Percentiles rank a stretch among this genome's conserved stretches.
Conservation (phyloP, 2,113 vertebrate genomes). For the Anhinga rufa region DNA sequence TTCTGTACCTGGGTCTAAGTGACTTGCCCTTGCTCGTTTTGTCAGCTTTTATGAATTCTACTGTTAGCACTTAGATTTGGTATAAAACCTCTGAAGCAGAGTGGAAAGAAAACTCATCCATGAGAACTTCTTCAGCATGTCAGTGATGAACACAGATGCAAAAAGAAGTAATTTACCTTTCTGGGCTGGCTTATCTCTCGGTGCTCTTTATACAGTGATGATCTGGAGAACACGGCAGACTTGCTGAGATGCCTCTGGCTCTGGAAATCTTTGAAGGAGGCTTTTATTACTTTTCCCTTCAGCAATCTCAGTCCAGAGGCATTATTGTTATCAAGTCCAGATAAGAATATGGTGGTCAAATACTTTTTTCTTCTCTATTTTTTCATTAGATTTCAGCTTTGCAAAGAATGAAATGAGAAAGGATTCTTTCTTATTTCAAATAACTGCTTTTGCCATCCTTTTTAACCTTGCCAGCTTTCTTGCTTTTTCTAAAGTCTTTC, state of each 20-base stretch:
- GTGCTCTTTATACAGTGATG: background rate
- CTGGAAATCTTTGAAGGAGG: background rate
- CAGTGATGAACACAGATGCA: background rate
- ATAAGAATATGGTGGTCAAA: background rate
- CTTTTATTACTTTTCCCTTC: background rate
- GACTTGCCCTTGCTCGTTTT: background rate
- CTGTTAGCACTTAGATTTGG: background rate
- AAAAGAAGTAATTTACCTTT: background rate
- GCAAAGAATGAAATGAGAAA: background rate
- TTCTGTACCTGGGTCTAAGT: background rate
- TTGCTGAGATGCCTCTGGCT: background rate
- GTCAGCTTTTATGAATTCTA: background rate
- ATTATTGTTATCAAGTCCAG: background rate
- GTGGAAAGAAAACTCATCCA: background rate
- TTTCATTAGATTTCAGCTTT: background rate
- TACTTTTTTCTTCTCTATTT: background rate
- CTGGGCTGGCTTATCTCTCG: background rate
- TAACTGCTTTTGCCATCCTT: background rate
- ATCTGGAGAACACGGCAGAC: background rate
- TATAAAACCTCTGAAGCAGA: background rate
- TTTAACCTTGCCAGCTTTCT: slow-evolving; percentile 3
- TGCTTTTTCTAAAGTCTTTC: background rate
- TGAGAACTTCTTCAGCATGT: background rate
- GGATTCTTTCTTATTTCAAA: background rate
- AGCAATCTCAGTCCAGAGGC: background rate